These are phyloP conservation scores for Mythimna loreyi DNA, from an alignment of 2,888 invertebrate genomes.

Conservation along the genomic window DNA sequence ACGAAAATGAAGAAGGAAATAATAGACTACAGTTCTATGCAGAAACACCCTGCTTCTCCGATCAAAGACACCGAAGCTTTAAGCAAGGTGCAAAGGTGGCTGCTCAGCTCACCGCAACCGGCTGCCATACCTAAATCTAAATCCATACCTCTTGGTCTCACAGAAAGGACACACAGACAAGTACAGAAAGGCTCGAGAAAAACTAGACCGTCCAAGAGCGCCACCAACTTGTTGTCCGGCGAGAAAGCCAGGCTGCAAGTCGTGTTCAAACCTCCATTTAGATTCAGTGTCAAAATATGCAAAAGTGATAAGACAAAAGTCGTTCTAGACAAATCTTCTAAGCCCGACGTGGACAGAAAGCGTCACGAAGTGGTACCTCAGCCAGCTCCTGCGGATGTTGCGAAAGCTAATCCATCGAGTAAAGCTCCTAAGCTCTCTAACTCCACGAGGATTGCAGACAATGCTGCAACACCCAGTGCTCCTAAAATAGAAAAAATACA, in stretches of 20 bases:
- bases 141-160: slow-evolving; percentile 95
- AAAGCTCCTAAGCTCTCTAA: slow-evolving; percentile 79
- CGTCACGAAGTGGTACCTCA: slow-evolving; percentile 76
- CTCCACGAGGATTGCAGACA: slow-evolving; percentile 73
- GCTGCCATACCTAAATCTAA: slow-evolving; percentile 94
- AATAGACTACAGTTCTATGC: slow-evolving; percentile 94
- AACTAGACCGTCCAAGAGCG: slow-evolving; percentile 92
- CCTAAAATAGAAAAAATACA: slow-evolving; percentile 75
- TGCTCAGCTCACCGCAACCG: slow-evolving; percentile 93
- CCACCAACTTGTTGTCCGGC: slow-evolving; percentile 92
- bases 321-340: slow-evolving; percentile 90
- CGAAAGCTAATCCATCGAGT: slow-evolving; percentile 75
- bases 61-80: slow-evolving; percentile 90
- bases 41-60: slow-evolving; percentile 90
- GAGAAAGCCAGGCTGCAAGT: slow-evolving; percentile 95
- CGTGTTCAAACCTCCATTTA: slow-evolving; percentile 96
- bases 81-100: slow-evolving; percentile 96
- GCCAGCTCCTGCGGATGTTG: slow-evolving; percentile 73
- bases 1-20: slow-evolving; percentile 93
- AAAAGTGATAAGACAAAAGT: slow-evolving; percentile 93
- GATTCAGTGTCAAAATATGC: slow-evolving; percentile 95
- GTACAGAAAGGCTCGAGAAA: slow-evolving; percentile 89
- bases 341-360: slow-evolving; percentile 86
- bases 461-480: slow-evolving; percentile 62
- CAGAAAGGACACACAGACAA: slow-evolving; percentile 87